Percentiles rank a stretch among this genome's conserved stretches.
These are phyloP conservation scores for Gadus macrocephalus DNA, from an alignment of 2,113 vertebrate species.

Conservation along the genomic window DNA sequence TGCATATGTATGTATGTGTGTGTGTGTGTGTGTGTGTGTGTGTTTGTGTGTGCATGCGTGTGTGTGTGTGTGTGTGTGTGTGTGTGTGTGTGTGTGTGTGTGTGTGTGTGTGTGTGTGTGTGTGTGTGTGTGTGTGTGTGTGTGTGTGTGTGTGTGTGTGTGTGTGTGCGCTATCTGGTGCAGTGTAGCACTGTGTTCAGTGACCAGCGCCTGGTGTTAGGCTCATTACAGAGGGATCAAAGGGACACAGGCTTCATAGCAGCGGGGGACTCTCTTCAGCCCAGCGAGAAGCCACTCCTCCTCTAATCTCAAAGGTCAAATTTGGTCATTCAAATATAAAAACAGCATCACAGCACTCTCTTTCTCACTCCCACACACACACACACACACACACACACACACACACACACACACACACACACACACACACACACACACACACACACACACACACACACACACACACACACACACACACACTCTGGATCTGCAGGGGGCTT, in stretches of 20 bases:
- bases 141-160: conserved; percentile 6
- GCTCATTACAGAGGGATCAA: conserved; percentile 69
- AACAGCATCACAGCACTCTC: conserved; percentile 54
- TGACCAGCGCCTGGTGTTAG: conserved; percentile 64
- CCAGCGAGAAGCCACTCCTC: conserved; percentile 59
- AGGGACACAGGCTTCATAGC: conserved; percentile 68
- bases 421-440: too few species aligned
- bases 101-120: too few species aligned
- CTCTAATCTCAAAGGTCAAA: conserved; percentile 71
- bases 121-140: too few species aligned
- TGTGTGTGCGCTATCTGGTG: conserved; percentile 50
- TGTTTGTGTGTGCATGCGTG: too few species aligned
- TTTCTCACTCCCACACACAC: too few species aligned
- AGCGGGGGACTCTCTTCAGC: conserved; percentile 58
- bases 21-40: too few species aligned
- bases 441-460: too few species aligned
- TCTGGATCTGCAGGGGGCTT: conserved; percentile 24
- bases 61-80: too few species aligned
- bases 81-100: too few species aligned
- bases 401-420: too few species aligned
- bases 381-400: too few species aligned
- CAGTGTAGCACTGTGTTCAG: conserved; percentile 62
- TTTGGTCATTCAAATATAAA: conserved; percentile 70
- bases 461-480: background rate
- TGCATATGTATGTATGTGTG: too few species aligned